Evolutionary conservation across 1,140 invertebrate genomes (phyloP), one percentile per base, ranked within the genome.

Genomic region (Capitella teleta): DNA sequence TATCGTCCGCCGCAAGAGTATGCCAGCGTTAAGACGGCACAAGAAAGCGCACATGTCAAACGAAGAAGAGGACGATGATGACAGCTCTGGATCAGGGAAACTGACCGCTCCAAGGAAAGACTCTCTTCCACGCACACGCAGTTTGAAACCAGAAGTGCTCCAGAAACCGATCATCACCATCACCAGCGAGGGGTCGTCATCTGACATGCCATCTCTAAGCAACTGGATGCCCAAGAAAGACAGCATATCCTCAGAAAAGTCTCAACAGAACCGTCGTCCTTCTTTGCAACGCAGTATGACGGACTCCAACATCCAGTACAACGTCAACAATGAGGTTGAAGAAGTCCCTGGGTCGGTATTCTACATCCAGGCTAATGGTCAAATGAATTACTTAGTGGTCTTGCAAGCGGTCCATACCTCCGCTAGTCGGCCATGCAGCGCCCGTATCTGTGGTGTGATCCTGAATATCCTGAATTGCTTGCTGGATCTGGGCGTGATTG

Each of bases 281-380:
- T 47, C 49, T 6, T 32, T 70, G 28, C 53, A 62, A 3, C 78
- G 92, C 47, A 95, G 90, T 1, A 84, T 90, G 63, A 96, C 91
- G 0, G 92, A 96, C 66, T 91, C 89, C 0, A 90, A 94, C 58
- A 95, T 96, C 37, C 84, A 82, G 3, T 44, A 96, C 63, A 75
- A 77, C 5, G 78, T 80, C 1, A 40, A 32, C 26, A 44, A 52
- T 36, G 45, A 52, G 3, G 42, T 40, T 1, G 34, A 47, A 14
- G 52, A 53, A 32, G 52, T 42, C 0, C 80, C 89, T 0, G 95
- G 93, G 0, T 89, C 91, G 0, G 72, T 82, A 14, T 80, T 82
- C 66, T 98, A 96, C 59, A 95, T 98, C 25, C 94, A 91, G 25
- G 83, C 84, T 61, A 88, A 96, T 61, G 95, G 95, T 0, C 84